These are phyloP conservation scores for Spinibarbus caldwelli DNA, from an alignment of 2,797 vertebrate genomes.

Conservation along the genomic window DNA sequence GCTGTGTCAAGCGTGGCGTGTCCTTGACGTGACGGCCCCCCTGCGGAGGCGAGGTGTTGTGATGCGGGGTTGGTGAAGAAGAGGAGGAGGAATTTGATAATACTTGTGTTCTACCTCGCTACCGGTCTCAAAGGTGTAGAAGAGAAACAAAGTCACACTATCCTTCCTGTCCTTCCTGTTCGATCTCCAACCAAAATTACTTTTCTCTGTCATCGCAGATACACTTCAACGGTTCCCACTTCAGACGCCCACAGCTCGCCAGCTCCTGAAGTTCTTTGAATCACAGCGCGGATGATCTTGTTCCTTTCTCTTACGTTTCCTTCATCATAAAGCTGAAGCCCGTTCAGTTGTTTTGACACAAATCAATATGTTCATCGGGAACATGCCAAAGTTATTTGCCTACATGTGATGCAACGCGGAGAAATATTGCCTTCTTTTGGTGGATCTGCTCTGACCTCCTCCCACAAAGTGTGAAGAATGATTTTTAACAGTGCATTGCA, in stretches of 20 bases:
- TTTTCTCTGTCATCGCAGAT: conserved; percentile 42
- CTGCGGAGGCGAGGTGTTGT: conserved; percentile 18
- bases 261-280: conserved; percentile 20
- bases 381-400: conserved; percentile 28
- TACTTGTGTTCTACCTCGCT: conserved; percentile 38
- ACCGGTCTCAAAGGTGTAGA: conserved; percentile 46
- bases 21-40: conserved; percentile 57
- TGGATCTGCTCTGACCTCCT: conserved; percentile 22
- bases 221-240: conserved; percentile 17
- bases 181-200: conserved; percentile 53
- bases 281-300: neutral
- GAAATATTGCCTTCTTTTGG: conserved; percentile 28
- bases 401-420: conserved; percentile 12
- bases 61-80: conserved; percentile 14
- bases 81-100: conserved; percentile 42
- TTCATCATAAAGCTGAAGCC: neutral
- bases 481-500: conserved; percentile 9
- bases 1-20: conserved; percentile 52
- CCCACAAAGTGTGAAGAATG: conserved; percentile 20
- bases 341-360: conserved; percentile 22
- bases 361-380: conserved; percentile 44
- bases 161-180: conserved; percentile 60
- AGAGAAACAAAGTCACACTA: conserved; percentile 58
- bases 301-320: neutral
- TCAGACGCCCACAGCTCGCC: conserved; percentile 31